Evolutionary conservation across 1,140 invertebrate species (phyloP), one percentile per base, ranked within the genome.

Genomic region (Calycopis cecrops): DNA sequence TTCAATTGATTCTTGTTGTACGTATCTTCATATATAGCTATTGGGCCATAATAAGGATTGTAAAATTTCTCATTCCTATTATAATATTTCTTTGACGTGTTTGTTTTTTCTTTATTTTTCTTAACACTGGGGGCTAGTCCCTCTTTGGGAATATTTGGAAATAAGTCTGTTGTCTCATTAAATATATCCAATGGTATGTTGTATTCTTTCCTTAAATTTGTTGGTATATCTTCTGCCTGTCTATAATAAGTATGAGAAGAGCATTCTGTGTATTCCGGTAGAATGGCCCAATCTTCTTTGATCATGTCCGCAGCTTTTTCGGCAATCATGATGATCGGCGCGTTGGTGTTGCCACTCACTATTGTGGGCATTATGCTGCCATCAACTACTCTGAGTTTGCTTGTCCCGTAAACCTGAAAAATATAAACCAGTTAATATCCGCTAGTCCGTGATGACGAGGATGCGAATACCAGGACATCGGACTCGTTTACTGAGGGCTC

Each of bases 261-360:
- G 18, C 44, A 63, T 34, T 47, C 35, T 17, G 28, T 9, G 40
- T 40, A 42, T 57, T 59, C 34, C 12, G 35, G 52, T 14, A 12
- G 35, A 33, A 82, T 68, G 9, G 77, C 62, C 93, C 93, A 95
- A 52, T 93, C 88, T 57, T 91, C 87, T 71, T 95, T 95, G 8
- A 98, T 93, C 83, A 97, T 86, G 83, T 98, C 96, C 0, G 96
- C 90, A 0, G 94, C 96, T 75, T 97, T 97, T 69, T 98, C 97
- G 0, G 89, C 97, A 18, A 98, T 96, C 96, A 98, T 98, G 9
- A 98, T 94, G 1, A 93, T 92, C 0, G 95, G 94, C 0, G 94
- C 94, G 63, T 96, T 96, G 2, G 95, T 96, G 65, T 96, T 96
- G 0, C 95, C 95, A 69, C 91, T 94, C 0, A 94, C 92, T 7